These are phyloP conservation scores for Drosophila tani DNA, from an alignment of 1,140 invertebrate species.

Conservation along the genomic window DNA sequence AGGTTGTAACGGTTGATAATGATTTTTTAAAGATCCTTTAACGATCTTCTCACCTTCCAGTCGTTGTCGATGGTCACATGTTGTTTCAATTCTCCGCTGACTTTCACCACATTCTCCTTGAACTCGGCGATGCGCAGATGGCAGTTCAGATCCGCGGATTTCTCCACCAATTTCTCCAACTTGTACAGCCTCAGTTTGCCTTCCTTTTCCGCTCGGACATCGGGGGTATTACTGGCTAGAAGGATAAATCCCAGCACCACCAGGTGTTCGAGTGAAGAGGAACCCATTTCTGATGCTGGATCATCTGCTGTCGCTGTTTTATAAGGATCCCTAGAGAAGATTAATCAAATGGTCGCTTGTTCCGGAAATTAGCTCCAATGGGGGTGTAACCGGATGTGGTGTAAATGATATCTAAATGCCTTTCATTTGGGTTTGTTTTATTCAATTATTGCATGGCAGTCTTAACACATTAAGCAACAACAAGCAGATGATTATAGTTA, in stretches of 20 bases:
- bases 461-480: conserved; percentile 52
- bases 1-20: not conserved
- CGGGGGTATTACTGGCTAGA: not conserved
- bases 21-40: no score
- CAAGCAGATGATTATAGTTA: conserved; percentile 44
- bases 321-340: conserved; percentile 5
- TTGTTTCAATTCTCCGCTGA: conserved; percentile 55
- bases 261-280: not conserved
- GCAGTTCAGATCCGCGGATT: conserved; percentile 27
- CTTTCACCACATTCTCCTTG: conserved; percentile 15
- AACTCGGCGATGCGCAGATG: conserved; percentile 37
- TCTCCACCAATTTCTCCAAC: conserved; percentile 48
- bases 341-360: conserved; percentile 9
- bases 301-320: not conserved
- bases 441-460: conserved; percentile 54
- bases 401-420: conserved; percentile 12
- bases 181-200: conserved; percentile 29
- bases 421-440: conserved; percentile 32
- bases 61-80: conserved; percentile 53
- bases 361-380: conserved; percentile 15
- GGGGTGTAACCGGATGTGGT: conserved; percentile 4
- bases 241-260: conserved; percentile 23
- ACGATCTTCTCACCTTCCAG: conserved; percentile 51
- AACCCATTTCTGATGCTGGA: conserved; percentile 37
- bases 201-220: not conserved